Percentiles rank a stretch among this genome's conserved stretches.
Evolutionary conservation across 2,113 vertebrate species (phyloP).

Genomic region (Orcinus orca): DNA sequence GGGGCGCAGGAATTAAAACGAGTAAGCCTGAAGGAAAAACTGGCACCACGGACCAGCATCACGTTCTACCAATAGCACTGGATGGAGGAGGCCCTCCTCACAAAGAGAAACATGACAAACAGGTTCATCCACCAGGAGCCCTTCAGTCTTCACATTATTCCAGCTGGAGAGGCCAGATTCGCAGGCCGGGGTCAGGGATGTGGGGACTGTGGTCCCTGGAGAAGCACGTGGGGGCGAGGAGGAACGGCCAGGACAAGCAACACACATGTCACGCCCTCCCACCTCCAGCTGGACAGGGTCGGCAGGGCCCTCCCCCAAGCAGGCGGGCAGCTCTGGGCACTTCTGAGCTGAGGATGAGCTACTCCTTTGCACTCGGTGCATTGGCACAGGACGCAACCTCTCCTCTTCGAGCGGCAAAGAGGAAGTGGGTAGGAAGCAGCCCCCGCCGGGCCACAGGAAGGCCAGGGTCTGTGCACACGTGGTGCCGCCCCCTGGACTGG

Average conservation of each 20-base stretch:
- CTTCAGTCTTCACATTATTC: neutral
- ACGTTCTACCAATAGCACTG: neutral
- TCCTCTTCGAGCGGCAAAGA: neutral
- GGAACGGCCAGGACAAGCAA: neutral
- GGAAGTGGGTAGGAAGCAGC: neutral
- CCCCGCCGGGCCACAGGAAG: no score
- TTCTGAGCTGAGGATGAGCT: neutral
- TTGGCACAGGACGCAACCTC: accelerated
- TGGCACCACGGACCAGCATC: neutral
- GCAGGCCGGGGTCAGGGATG: accelerated
- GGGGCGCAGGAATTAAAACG: neutral
- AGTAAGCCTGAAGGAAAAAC: neutral
- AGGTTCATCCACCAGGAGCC: neutral
- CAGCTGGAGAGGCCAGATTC: neutral
- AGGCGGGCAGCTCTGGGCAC: neutral
- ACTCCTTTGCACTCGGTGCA: neutral
- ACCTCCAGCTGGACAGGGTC: neutral
- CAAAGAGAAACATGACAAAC: neutral
- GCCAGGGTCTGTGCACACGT: accelerated
- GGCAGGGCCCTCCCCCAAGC: neutral
- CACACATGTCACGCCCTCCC: accelerated
- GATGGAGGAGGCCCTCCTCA: neutral
- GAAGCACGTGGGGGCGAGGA: neutral
- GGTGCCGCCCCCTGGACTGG: no score
- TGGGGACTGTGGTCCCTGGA: neutral